phyloP scores from a whole-genome alignment of 2,113 vertebrate genomes.

The Smithornis capensis region DNA sequence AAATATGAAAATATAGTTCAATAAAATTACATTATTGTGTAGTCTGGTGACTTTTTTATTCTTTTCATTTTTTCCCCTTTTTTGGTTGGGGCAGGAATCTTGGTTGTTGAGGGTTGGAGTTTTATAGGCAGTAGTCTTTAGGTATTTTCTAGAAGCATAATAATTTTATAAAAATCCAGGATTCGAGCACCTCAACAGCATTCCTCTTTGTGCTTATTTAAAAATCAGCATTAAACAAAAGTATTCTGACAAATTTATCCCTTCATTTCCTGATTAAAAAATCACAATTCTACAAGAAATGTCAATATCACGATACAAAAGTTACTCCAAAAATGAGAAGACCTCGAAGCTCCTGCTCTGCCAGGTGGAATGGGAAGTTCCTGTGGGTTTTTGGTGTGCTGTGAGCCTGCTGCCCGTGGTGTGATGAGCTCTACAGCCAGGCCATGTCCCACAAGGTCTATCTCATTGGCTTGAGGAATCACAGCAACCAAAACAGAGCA shows the following conservation, averaged over 20 bases:
- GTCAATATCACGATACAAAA: not conserved
- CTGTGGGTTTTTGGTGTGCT: not conserved
- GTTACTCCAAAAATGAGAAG: not conserved
- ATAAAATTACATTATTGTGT: not conserved
- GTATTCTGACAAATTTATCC: not conserved
- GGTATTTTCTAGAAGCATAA: not conserved
- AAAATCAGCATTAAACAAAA: not conserved
- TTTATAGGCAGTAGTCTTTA: not conserved
- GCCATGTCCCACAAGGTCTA: not conserved
- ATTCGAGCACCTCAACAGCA: not conserved
- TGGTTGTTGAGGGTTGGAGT: not conserved
- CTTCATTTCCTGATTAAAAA: not conserved
- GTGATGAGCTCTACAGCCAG: not conserved
- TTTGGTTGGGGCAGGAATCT: not conserved
- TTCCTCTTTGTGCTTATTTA: not conserved
- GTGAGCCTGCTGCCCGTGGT: not conserved
- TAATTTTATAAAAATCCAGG: not conserved
- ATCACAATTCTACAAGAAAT: not conserved
- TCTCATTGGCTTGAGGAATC: not conserved
- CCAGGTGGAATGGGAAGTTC: not conserved
- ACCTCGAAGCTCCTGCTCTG: not conserved
- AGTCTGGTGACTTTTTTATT: not conserved
- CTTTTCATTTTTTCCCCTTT: not conserved
- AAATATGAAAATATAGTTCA: not conserved
- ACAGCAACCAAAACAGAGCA: not conserved